These are phyloP conservation scores for Babyrousa celebensis DNA, from an alignment of 2,797 vertebrate genomes.

Conservation along the genomic window DNA sequence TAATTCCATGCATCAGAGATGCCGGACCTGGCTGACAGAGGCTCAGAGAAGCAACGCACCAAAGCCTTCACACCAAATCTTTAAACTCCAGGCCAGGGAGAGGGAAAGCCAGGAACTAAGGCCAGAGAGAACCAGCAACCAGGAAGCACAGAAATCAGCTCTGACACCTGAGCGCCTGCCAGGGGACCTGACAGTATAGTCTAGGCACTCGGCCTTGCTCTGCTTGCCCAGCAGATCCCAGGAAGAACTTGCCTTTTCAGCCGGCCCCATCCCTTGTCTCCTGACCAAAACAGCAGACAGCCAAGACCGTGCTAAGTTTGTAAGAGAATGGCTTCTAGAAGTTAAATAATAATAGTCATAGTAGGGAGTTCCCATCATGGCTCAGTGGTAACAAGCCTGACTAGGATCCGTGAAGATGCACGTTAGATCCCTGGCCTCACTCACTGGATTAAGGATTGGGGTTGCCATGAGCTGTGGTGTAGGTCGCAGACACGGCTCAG, in stretches of 20 bases:
- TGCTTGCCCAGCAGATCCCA: neutral
- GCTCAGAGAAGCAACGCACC: neutral
- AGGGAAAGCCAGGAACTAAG: neutral
- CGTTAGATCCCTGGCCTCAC: too few species aligned
- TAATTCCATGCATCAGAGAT: neutral
- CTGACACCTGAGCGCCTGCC: neutral
- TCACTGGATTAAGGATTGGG: too few species aligned
- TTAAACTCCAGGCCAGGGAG: neutral
- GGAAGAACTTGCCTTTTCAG: neutral
- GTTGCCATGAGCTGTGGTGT: too few species aligned
- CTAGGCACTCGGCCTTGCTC: neutral
- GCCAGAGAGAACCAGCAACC: neutral
- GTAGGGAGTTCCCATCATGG: too few species aligned
- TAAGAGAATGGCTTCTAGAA: constrained; percentile 61
- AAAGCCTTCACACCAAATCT: neutral
- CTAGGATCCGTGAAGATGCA: too few species aligned
- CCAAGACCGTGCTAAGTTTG: constrained; percentile 14
- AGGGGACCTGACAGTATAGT: neutral
- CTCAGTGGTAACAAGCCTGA: too few species aligned
- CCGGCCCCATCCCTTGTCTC: neutral
- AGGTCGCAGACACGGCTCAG: too few species aligned
- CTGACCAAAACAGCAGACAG: neutral
- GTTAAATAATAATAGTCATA: neutral
- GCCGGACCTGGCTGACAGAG: neutral
- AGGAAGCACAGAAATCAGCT: neutral